A percentile compares a stretch with the other conserved stretches of the same genome.
phyloP scores from a whole-genome alignment of 2,888 invertebrate genomes.

The Vannuccia rotundouncinata region DNA sequence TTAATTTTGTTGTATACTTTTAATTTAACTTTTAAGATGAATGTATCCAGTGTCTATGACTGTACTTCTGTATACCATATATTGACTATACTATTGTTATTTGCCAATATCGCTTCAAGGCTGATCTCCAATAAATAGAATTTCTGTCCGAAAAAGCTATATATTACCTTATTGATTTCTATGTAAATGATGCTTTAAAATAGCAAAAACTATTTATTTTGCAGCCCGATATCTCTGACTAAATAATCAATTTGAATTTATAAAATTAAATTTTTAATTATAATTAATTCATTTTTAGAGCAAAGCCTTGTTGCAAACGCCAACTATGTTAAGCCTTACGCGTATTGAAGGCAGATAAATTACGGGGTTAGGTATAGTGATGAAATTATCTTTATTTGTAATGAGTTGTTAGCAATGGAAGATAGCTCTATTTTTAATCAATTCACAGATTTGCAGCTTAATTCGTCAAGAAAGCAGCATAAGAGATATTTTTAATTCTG shows the following conservation, averaged over 20 bases:
- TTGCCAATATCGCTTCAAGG: no score
- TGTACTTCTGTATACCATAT: no score
- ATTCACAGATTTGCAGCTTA: slow-evolving; percentile 1
- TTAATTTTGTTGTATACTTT: no score
- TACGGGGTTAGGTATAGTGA: slow-evolving; percentile 1
- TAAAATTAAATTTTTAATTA: neutral
- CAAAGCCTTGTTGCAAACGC: slow-evolving; percentile 13
- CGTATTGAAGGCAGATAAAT: neutral
- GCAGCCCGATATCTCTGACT: neutral
- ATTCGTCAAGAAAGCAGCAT: slow-evolving; percentile 1
- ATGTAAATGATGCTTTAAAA: neutral
- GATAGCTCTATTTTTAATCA: slow-evolving; percentile 23
- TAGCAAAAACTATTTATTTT: no score
- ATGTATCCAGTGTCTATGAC: no score
- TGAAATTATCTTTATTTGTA: slow-evolving; percentile 9
- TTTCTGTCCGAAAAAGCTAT: neutral
- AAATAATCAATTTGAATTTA: neutral
- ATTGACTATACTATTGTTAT: no score
- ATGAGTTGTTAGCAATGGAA: slow-evolving; percentile 4
- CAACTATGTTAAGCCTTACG: neutral
- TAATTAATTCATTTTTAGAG: neutral
- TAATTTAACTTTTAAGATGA: no score
- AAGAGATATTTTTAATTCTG: neutral
- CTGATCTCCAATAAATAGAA: no score
- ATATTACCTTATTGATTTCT: neutral